These are phyloP conservation scores for Danaus chrysippus DNA, from an alignment of 2,888 invertebrate species.

Conservation along the genomic window DNA sequence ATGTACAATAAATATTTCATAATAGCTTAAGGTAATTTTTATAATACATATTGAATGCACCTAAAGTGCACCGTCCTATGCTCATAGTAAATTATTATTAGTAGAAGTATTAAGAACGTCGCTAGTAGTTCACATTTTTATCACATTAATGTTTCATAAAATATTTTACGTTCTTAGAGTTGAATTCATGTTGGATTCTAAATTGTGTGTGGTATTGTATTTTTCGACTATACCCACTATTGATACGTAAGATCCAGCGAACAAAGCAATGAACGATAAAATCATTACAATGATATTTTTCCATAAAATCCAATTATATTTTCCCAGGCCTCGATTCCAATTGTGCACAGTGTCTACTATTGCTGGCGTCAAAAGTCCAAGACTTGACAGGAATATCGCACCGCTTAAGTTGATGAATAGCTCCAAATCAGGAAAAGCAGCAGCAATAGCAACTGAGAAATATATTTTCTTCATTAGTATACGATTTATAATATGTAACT, in stretches of 20 bases:
- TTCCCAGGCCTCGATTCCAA: slow-evolving; percentile 81
- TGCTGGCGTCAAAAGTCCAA: slow-evolving; percentile 87
- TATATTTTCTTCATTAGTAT: not conserved
- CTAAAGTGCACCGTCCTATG: too few relatives aligned
- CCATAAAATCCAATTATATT: slow-evolving; percentile 82
- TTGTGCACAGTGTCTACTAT: slow-evolving; percentile 85
- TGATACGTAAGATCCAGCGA: slow-evolving; percentile 39
- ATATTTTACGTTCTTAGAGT: slow-evolving; percentile 12
- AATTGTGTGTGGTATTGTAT: slow-evolving; percentile 33
- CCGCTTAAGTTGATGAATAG: slow-evolving; percentile 93
- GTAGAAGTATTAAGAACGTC: not conserved
- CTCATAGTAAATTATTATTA: too few relatives aligned
- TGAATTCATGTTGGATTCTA: slow-evolving; percentile 18
- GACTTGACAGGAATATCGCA: slow-evolving; percentile 84
- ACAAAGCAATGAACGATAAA: slow-evolving; percentile 59
- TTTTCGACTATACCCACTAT: slow-evolving; percentile 58
- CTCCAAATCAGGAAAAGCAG: slow-evolving; percentile 89
- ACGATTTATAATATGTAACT: not conserved
- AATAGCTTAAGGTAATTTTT: too few relatives aligned
- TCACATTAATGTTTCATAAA: not conserved
- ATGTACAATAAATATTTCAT: too few relatives aligned
- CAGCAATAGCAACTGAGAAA: slow-evolving; percentile 83
- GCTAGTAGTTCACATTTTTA: not conserved
- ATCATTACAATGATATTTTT: slow-evolving; percentile 80
- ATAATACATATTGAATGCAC: too few relatives aligned